phyloP scores from a whole-genome alignment of 2,888 invertebrate species.

The Drosophila anomalata region DNA sequence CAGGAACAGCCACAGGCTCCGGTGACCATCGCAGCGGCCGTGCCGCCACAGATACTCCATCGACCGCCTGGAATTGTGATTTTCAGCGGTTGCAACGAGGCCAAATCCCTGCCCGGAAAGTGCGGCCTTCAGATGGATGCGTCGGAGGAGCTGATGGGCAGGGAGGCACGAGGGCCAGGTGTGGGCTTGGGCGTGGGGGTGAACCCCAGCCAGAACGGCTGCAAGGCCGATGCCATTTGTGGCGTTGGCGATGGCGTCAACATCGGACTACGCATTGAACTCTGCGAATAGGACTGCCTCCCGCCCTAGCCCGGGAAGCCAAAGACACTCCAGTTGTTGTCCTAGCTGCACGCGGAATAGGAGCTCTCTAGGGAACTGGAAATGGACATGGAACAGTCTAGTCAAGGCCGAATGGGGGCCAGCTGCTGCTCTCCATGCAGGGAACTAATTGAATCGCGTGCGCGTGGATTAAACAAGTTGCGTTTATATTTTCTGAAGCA shows the following conservation, averaged over 20 bases:
- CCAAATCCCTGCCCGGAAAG: conserved; percentile 16
- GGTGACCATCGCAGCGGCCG: neutral
- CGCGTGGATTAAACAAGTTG: conserved; percentile 52
- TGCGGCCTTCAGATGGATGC: conserved; percentile 39
- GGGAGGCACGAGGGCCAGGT: neutral
- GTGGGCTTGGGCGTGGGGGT: neutral
- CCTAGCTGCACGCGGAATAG: conserved; percentile 18
- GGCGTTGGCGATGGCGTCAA: conserved; percentile 64
- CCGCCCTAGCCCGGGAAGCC: neutral
- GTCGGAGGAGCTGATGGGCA: conserved; percentile 19
- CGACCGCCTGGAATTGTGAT: conserved; percentile 32
- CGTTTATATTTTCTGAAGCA: conserved; percentile 55
- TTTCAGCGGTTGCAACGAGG: conserved; percentile 14
- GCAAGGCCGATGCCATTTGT: conserved; percentile 33
- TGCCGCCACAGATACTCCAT: neutral
- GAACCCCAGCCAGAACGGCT: conserved; percentile 6
- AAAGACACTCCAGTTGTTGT: conserved; percentile 19
- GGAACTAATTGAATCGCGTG: conserved; percentile 37
- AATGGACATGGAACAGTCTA: conserved; percentile 3
- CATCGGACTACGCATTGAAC: conserved; percentile 28
- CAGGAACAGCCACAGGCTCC: conserved; percentile 14
- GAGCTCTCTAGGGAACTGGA: conserved; percentile 3
- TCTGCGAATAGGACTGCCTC: conserved; percentile 50
- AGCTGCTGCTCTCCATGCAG: conserved; percentile 15
- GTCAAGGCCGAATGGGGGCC: conserved; percentile 31